Percentiles rank a stretch among this genome's conserved stretches.
phyloP scores from a whole-genome alignment of 2,113 vertebrate species.

The Chitala chitala region DNA sequence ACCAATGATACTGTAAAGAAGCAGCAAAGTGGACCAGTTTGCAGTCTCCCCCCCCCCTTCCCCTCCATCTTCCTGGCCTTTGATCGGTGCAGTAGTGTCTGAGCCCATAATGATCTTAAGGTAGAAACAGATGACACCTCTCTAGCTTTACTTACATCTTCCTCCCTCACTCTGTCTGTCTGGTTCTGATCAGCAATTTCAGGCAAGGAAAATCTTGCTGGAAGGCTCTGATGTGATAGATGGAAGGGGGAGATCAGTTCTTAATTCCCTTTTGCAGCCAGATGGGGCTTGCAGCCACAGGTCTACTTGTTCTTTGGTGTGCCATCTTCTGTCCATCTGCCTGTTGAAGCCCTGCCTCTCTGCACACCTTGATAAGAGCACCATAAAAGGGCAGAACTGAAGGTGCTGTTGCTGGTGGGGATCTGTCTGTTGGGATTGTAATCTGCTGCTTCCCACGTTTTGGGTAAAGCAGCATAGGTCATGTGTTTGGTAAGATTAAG shows the following conservation, averaged over 20 bases:
- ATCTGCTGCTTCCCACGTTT: background rate
- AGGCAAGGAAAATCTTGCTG: background rate
- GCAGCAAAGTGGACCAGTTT: slow-evolving; percentile 57
- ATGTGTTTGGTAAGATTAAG: no score
- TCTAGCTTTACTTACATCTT: background rate
- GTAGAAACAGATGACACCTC: slow-evolving; percentile 14
- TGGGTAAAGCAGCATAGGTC: no score
- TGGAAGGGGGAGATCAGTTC: background rate
- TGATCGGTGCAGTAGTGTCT: slow-evolving; percentile 17
- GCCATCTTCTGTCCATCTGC: background rate
- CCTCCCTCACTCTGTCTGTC: background rate
- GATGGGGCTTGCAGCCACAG: background rate
- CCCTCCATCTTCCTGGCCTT: slow-evolving; percentile 13
- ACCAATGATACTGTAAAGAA: background rate
- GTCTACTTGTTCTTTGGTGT: background rate
- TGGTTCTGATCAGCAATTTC: background rate
- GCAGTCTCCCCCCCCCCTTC: slow-evolving; percentile 27
- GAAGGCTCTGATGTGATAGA: background rate
- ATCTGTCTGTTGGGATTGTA: background rate
- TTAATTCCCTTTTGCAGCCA: background rate
- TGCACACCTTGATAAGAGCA: background rate
- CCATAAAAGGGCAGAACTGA: background rate
- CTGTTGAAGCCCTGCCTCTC: background rate
- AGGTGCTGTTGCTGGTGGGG: background rate
- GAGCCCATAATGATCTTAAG: slow-evolving; percentile 32